A percentile compares a stretch with the other conserved stretches of the same genome.
These are phyloP conservation scores for Merops nubicus DNA, from an alignment of 2,113 vertebrate species.

Conservation along the genomic window DNA sequence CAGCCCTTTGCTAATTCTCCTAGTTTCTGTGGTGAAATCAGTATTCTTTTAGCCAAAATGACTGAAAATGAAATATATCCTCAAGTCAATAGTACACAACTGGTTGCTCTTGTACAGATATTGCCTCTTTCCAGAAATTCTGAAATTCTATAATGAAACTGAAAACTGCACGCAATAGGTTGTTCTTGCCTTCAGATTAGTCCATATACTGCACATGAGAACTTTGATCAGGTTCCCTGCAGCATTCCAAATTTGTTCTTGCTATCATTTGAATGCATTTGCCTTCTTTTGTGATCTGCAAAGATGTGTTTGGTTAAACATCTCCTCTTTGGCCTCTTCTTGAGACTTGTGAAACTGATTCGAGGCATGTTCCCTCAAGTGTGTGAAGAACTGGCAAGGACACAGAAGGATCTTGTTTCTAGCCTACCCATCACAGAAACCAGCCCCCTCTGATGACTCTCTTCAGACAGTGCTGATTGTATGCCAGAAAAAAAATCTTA, in stretches of 20 bases:
- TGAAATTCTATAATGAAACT: background rate
- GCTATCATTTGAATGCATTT: background rate
- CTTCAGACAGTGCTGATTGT: background rate
- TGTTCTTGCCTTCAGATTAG: background rate
- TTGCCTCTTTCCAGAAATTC: background rate
- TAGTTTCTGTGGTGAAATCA: background rate
- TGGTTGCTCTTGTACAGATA: background rate
- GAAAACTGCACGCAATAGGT: background rate
- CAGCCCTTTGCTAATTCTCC: background rate
- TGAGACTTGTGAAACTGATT: background rate
- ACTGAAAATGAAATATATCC: background rate
- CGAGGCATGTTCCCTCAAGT: fast-evolving
- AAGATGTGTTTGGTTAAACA: background rate
- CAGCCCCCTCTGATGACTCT: background rate
- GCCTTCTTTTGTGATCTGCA: background rate
- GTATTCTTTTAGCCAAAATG: background rate
- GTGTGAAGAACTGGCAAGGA: background rate
- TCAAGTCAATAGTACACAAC: fast-evolving
- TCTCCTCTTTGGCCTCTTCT: background rate
- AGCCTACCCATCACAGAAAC: background rate
- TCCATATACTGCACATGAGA: background rate
- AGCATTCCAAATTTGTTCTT: background rate
- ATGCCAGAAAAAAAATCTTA: background rate
- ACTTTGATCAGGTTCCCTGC: background rate
- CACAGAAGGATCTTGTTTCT: background rate